Base-by-base conservation (phyloP, 2,888 invertebrate genomes). In the Priocnemis perturbator region DNA sequence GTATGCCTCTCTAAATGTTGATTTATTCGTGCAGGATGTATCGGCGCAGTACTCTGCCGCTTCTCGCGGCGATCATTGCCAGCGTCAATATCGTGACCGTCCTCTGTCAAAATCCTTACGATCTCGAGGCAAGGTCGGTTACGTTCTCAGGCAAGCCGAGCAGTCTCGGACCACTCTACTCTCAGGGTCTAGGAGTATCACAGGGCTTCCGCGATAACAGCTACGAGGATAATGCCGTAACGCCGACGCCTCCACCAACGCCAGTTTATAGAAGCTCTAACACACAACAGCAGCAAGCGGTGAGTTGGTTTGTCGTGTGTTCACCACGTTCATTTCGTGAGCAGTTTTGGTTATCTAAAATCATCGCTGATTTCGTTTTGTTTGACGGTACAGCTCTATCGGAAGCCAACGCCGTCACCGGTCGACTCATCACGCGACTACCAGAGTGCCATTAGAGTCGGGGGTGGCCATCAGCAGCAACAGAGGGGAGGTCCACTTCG, bases 181-280 rank as follows among this genome's bases (percentile, higher is more conserved):
- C 83, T 21, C 74, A 86, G 11, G 83, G 86, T 7, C 73, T 86
- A 19, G 79, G 80, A 45, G 73, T 79, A 0, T 84, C 83, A 14
- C 82, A 86, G 71, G 85, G 87, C 48, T 89, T 86, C 67, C 83
- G 89, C 20, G 89, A 89, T 67, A 88, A 87, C 72, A 89, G 89
- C 65, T 88, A 88, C 74, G 89, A 89, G 69, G 87, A 89, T 64
- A 89, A 89, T 63, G 88, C 87, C 1, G 89, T 89, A 0, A 89
- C 89, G 2, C 89, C 89, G 3, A 87, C 89, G 0, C 88, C 89
- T 0, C 83, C 87, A 0, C 86, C 88, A 2, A 72, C 85, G 3
- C 88, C 88, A 7, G 79, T 86, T 44, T 89, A 86, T 68, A 83
- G 89, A 57, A 81, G 59, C 59, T 74, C 83, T 9, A 76, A 75